phyloP scores from a whole-genome alignment of 2,113 vertebrate species.

The Podarcis muralis region DNA sequence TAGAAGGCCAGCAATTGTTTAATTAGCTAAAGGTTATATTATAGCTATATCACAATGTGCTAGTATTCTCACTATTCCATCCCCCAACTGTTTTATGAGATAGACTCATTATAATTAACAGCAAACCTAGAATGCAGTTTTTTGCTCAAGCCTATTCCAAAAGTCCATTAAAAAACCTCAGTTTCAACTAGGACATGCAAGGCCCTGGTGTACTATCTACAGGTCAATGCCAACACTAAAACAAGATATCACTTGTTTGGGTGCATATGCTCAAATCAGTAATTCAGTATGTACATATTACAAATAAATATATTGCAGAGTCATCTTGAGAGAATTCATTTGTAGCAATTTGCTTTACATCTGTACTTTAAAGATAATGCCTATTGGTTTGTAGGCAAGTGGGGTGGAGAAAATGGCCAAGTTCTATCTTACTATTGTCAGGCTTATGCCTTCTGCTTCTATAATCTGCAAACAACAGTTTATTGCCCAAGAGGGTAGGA shows the following conservation, averaged over 20 bases:
- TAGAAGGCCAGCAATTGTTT: too few species aligned
- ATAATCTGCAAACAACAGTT: slow-evolving; percentile 20
- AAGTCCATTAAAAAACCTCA: not conserved
- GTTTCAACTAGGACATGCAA: not conserved
- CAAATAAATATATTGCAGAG: not conserved
- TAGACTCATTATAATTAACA: not conserved
- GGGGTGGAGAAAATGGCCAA: too few species aligned
- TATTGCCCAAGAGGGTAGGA: not conserved
- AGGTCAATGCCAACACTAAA: not conserved
- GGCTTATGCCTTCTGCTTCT: not conserved
- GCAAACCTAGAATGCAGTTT: not conserved
- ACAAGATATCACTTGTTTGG: too few species aligned
- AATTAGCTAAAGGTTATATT: too few species aligned
- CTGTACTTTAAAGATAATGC: too few species aligned
- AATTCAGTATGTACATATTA: not conserved
- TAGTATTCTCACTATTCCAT: not conserved
- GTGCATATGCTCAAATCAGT: not conserved
- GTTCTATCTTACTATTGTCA: not conserved
- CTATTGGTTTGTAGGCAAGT: not conserved
- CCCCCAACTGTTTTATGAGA: not conserved
- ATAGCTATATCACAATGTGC: not conserved
- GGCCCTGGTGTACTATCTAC: not conserved
- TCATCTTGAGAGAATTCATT: not conserved
- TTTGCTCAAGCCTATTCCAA: not conserved
- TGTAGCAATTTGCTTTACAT: not conserved